These are phyloP conservation scores for Aurelia sp. DNA, from an alignment of 30 jellyfish, hydroid and myxozoan species.

Conservation along the genomic window DNA sequence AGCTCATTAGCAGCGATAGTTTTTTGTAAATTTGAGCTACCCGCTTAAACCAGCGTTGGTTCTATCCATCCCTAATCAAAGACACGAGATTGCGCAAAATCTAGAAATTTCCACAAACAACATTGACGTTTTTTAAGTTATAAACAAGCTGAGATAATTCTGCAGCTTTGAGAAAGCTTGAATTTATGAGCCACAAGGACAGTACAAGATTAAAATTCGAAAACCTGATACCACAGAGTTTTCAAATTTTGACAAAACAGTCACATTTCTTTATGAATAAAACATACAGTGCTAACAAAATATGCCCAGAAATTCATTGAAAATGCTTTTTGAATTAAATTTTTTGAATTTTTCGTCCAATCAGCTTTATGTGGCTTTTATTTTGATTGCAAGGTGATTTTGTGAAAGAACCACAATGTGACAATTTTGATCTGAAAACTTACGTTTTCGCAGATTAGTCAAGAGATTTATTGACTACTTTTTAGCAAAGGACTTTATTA, in stretches of 20 bases:
- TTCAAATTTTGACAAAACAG: conserved; percentile 19
- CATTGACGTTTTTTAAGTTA: background rate
- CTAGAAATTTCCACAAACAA: background rate
- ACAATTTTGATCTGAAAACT: conserved; percentile 5
- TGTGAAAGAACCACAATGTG: conserved; percentile 14
- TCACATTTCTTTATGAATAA: conserved; percentile 28
- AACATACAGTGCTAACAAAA: conserved; percentile 10
- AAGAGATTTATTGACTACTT: conserved; percentile 4
- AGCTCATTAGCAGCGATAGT: no score
- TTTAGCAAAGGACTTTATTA: background rate
- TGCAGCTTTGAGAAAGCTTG: conserved; percentile 6
- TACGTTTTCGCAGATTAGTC: background rate
- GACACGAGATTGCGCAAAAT: background rate
- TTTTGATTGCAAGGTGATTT: conserved; percentile 44
- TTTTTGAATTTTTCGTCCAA: conserved; percentile 26
- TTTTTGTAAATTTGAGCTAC: no score
- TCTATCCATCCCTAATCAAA: background rate
- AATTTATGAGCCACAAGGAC: no score
- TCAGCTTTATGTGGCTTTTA: conserved; percentile 50
- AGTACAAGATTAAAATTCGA: conserved; percentile 4
- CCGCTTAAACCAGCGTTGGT: no score
- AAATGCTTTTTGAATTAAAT: conserved; percentile 4
- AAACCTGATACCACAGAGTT: conserved; percentile 28
- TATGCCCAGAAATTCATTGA: conserved; percentile 30
- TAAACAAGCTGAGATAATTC: conserved; percentile 17